Evolutionary conservation across 2,888 invertebrate species (phyloP), one percentile per base, ranked within the genome.

Genomic region (Onthophagus sagittarius): DNA sequence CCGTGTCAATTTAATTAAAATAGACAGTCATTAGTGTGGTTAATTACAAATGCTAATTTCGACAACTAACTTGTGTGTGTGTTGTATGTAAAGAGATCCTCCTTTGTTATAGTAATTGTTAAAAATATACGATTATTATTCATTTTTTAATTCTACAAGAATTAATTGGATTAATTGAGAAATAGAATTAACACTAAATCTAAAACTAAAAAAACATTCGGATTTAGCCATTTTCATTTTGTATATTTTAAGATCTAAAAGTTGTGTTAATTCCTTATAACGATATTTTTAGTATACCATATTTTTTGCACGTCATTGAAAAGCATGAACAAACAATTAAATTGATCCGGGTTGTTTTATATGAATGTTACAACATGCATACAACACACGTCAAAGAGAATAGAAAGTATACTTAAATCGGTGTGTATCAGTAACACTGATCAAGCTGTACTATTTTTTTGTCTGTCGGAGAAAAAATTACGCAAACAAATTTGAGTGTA

Each of bases 1-100:
- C n/a, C 31, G 33, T 70, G 70, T 70, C 70, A 70, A 70, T 70
- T 70, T 70, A 70, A 70, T 70, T 70, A 70, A 70, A 70, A 62
- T 70, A 70, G 62, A 70, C 70, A 67, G 70, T 31, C 63, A 70
- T 70, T 70, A 70, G 31, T 15, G 70, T 15, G 53, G 23, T 62
- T 70, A 70, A 70, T 70, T 70, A 70, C 62, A 53, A 70, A 70
- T 70, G 70, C 70, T 62, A 70, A 70, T 70, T 70, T 70, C 62
- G 13, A 70, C 70, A 70, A 53, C 39, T 53, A 53, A 53, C 39
- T 53, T 53, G 39, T 53, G 39, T 53, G 39, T 11, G 23, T 23
- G 23, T 23, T 3, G 23, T 23, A 23, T 23, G 23, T 11, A 53
- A 53, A 53, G 39, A 53, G 39, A 7, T 53, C 39, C 39, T 53